phyloP scores from a whole-genome alignment of 1,140 invertebrate species.

The Bombus turneri region DNA sequence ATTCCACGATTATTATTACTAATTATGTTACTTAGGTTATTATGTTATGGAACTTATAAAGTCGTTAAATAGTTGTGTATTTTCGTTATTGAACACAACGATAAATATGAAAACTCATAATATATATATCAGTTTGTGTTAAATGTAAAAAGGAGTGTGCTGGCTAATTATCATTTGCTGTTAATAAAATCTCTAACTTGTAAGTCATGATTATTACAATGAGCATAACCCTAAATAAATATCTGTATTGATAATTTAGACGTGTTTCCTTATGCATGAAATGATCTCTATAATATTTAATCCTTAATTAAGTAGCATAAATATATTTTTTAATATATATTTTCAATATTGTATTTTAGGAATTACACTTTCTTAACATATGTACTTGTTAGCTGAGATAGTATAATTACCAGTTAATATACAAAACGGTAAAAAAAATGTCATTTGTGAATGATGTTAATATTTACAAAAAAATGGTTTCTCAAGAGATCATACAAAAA shows the following conservation, averaged over 20 bases:
- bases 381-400: background rate
- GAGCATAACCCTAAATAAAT: conserved; percentile 18
- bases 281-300: conserved; percentile 6
- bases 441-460: conserved; percentile 27
- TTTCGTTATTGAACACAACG: background rate
- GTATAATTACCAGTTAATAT: background rate
- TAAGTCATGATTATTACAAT: background rate
- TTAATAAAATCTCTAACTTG: conserved; percentile 7
- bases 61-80: conserved; percentile 11
- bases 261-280: conserved; percentile 1
- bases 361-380: background rate
- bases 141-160: background rate
- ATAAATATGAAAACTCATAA: conserved; percentile 19
- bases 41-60: conserved; percentile 28
- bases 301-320: background rate
- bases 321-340: background rate
- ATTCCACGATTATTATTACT: background rate
- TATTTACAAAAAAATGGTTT: conserved; percentile 26
- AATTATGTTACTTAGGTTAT: conserved; percentile 42
- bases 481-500: conserved; percentile 25
- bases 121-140: background rate
- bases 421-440: conserved; percentile 37
- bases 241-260: conserved; percentile 15
- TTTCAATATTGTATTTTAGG: conserved; percentile 16
- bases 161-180: background rate